Evolutionary conservation across 2,888 invertebrate species (phyloP).

Genomic region (Sepioteuthis lessoniana): DNA sequence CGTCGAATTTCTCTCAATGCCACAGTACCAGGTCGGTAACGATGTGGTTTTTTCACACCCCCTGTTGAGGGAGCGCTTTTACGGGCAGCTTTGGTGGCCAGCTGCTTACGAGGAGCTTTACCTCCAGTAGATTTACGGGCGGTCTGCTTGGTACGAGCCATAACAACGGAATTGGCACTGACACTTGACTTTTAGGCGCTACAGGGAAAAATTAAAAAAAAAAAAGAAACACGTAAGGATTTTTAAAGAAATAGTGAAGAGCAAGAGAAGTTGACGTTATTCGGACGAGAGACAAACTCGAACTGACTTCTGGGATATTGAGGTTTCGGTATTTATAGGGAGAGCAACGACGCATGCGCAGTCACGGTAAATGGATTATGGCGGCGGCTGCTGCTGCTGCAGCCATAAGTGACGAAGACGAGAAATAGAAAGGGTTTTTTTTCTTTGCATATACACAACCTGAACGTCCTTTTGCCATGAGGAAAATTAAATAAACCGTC

Average conservation of each 20-base stretch:
- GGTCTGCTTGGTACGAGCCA: constrained; percentile 76
- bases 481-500: too few relatives aligned
- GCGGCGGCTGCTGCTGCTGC: not conserved
- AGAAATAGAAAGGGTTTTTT: not conserved
- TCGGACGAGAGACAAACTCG: not conserved
- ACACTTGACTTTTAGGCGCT: not conserved
- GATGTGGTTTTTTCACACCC: constrained; percentile 75
- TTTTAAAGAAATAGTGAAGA: not conserved
- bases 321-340: not conserved
- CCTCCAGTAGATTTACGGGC: constrained; percentile 76
- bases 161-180: constrained; percentile 51
- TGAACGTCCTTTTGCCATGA: too few relatives aligned
- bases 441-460: too few relatives aligned
- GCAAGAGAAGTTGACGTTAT: not conserved
- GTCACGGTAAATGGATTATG: not conserved
- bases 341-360: not conserved
- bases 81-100: constrained; percentile 75
- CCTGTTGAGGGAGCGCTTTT: constrained; percentile 76
- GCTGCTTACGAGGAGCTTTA: constrained; percentile 75
- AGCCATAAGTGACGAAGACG: not conserved
- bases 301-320: not conserved
- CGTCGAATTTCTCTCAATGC: constrained; percentile 75
- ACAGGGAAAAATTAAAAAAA: not conserved
- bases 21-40: constrained; percentile 76
- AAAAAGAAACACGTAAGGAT: not conserved